These are phyloP conservation scores for Yasuhikotakia modesta DNA, from an alignment of 2,797 vertebrate species.

Conservation along the genomic window DNA sequence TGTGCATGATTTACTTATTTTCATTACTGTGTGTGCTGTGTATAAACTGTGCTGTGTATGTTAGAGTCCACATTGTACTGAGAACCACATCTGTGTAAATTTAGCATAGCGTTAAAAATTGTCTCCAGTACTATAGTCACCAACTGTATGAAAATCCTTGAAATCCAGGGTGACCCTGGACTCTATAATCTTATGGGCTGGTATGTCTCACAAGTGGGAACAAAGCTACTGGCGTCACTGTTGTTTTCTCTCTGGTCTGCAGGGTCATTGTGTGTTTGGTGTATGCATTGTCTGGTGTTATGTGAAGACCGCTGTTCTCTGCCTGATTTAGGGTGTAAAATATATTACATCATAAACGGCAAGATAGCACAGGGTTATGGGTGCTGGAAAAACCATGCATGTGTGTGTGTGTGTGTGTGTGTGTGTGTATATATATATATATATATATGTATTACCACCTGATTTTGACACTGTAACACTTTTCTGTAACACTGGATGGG, in stretches of 20 bases:
- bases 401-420: too few species aligned
- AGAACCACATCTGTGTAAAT: not conserved
- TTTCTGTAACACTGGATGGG: too few species aligned
- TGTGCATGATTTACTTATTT: too few species aligned
- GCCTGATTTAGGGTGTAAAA: not conserved
- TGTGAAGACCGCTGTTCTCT: not conserved
- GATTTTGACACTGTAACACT: too few species aligned
- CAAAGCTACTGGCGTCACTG: not conserved
- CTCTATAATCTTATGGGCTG: not conserved
- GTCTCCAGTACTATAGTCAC: not conserved
- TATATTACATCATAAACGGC: not conserved
- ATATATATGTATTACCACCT: too few species aligned
- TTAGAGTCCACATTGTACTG: too few species aligned
- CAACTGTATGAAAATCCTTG: too few species aligned
- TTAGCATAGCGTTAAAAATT: not conserved
- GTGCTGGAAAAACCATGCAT: not conserved
- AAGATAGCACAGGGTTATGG: conserved; percentile 5
- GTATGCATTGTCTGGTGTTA: not conserved
- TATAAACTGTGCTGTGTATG: too few species aligned
- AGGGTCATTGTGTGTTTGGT: not conserved
- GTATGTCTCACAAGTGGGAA: not conserved
- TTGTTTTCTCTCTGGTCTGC: not conserved
- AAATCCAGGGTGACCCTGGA: not conserved
- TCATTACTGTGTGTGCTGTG: too few species aligned
- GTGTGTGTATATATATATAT: too few species aligned